Evolutionary conservation across 2,113 vertebrate genomes (phyloP).

Genomic region (Rhinopomastus cyanomelas): DNA sequence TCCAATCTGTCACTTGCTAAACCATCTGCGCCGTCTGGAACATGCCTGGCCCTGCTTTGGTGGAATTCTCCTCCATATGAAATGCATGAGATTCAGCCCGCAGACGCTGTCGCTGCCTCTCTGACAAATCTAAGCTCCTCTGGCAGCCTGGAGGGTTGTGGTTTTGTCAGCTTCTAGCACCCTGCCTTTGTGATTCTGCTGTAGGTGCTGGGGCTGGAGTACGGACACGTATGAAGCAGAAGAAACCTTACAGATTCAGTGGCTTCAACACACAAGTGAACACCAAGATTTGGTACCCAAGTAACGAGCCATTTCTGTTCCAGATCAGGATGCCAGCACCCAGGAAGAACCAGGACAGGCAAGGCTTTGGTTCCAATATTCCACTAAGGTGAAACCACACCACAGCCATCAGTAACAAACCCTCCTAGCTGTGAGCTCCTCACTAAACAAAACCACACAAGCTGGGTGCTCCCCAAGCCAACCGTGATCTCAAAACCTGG

Average conservation of each 20-base stretch:
- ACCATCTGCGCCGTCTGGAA: slow-evolving; percentile 70
- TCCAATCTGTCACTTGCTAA: slow-evolving; percentile 69
- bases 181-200: neutral
- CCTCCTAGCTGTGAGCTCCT: neutral
- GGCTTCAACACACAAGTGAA: neutral
- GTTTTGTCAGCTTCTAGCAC: slow-evolving; percentile 38
- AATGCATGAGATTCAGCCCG: slow-evolving; percentile 41
- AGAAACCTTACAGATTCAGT: neutral
- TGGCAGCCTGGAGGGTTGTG: slow-evolving; percentile 37
- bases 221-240: fast-evolving
- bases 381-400: neutral
- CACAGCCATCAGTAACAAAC: neutral
- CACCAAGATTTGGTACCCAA: neutral
- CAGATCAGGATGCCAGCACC: too few species aligned
- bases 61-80: slow-evolving; percentile 60
- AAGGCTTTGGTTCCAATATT: neutral
- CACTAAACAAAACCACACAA: neutral
- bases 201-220: neutral
- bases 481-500: neutral
- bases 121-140: slow-evolving; percentile 29
- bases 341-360: neutral
- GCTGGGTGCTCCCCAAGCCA: neutral
- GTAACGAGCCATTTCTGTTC: neutral
- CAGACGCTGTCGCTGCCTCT: slow-evolving; percentile 49
- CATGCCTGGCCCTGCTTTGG: slow-evolving; percentile 52